These are phyloP conservation scores for Nibea albiflora DNA, from an alignment of 2,113 vertebrate genomes.

Conservation along the genomic window DNA sequence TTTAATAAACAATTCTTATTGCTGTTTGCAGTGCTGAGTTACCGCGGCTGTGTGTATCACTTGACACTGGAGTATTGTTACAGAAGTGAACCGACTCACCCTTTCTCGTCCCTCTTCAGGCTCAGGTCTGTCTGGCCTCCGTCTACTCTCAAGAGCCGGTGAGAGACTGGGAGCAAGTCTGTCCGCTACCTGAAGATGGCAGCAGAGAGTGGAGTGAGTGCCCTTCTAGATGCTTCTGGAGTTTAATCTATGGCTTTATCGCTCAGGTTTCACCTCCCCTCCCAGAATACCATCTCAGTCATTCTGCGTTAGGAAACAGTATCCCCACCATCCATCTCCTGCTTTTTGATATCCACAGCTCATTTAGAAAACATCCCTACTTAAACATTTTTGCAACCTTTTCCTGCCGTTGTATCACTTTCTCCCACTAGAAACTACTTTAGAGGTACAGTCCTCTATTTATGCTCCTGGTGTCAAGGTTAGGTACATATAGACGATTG, in stretches of 20 bases:
- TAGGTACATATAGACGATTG: neutral
- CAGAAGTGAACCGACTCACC: neutral
- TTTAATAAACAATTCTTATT: neutral
- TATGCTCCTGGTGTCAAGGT: neutral
- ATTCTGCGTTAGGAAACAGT: neutral
- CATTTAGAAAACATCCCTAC: neutral
- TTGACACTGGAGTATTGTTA: no score
- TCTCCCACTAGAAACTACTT: neutral
- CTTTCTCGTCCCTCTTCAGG: slow-evolving; percentile 78
- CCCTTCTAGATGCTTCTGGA: slow-evolving; percentile 62
- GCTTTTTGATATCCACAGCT: neutral
- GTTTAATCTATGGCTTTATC: slow-evolving; percentile 28
- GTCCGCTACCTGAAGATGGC: slow-evolving; percentile 90
- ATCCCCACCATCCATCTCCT: neutral
- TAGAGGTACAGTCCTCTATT: neutral
- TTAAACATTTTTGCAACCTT: neutral
- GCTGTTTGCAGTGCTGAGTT: neutral
- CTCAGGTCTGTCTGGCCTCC: slow-evolving; percentile 92
- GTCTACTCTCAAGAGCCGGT: slow-evolving; percentile 84
- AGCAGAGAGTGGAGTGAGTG: slow-evolving; percentile 84
- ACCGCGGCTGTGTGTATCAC: neutral
- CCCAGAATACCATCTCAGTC: neutral
- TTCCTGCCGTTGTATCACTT: neutral
- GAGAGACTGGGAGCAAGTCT: slow-evolving; percentile 80
- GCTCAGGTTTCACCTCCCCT: neutral